Evolutionary conservation across 2,113 vertebrate species (phyloP).

Genomic region (Hoplias malabaricus): DNA sequence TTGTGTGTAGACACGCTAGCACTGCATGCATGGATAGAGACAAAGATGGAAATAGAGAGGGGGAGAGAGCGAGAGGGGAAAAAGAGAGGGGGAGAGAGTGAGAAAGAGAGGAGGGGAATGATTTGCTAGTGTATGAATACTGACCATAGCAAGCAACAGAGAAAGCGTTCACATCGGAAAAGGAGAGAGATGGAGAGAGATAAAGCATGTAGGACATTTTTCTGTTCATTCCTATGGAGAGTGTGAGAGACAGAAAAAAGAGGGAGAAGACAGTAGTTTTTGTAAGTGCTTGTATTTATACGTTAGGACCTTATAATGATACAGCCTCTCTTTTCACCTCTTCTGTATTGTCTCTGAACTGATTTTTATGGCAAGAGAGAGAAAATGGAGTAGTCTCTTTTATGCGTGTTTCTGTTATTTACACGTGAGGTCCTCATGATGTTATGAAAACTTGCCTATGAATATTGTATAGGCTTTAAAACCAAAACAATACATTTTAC

Average conservation of each 20-base stretch:
- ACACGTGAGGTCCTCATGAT: not conserved
- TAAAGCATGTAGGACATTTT: too few species aligned
- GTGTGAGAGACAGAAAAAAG: not conserved
- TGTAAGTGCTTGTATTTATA: not conserved
- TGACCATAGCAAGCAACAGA: not conserved
- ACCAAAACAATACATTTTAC: too few species aligned
- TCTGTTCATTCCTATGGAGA: too few species aligned
- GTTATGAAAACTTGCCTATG: too few species aligned
- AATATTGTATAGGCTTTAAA: too few species aligned
- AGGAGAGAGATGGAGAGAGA: too few species aligned
- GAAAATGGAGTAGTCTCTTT: too few species aligned
- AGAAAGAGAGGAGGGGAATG: constrained; percentile 48
- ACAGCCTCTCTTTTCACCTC: too few species aligned
- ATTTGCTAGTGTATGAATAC: constrained; percentile 20
- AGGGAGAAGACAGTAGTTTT: not conserved
- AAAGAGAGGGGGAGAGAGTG: constrained; percentile 23
- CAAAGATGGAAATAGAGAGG: constrained; percentile 53
- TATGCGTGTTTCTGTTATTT: too few species aligned
- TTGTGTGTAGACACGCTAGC: constrained; percentile 52
- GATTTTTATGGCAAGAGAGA: too few species aligned
- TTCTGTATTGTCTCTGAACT: too few species aligned
- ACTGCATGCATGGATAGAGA: constrained; percentile 61
- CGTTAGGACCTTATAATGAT: not conserved
- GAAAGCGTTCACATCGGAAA: constrained; percentile 7
- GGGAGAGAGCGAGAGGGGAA: constrained; percentile 22